phyloP scores from a whole-genome alignment of 2,113 vertebrate species.

The Gymnogyps californianus region DNA sequence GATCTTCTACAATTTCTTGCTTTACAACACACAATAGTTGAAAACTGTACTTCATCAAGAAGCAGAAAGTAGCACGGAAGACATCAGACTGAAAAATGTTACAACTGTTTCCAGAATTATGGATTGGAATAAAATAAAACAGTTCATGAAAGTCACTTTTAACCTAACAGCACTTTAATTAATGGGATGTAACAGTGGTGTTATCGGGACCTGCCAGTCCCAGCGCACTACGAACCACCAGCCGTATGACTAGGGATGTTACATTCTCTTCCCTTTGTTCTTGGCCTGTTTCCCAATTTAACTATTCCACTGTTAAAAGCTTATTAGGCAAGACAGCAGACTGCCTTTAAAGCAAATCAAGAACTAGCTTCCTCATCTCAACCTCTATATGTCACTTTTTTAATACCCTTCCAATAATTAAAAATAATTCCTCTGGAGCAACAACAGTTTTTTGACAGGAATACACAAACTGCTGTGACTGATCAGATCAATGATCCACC shows the following conservation, averaged over 20 bases:
- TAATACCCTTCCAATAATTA: neutral
- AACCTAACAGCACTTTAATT: neutral
- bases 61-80: neutral
- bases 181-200: neutral
- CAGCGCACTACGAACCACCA: accelerated
- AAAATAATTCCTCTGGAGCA: neutral
- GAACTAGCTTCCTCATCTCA: neutral
- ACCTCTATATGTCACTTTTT: neutral
- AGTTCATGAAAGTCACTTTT: neutral
- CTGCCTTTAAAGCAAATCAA: neutral
- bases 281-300: neutral
- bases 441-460: neutral
- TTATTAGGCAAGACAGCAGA: neutral
- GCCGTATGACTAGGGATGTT: neutral
- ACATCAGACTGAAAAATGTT: neutral
- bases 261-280: neutral
- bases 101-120: neutral
- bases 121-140: neutral
- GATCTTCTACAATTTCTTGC: neutral
- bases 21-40: neutral
- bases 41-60: neutral
- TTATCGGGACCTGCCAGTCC: neutral
- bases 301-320: neutral
- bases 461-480: neutral
- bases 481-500: neutral